These are phyloP conservation scores for Arothron firmamentum DNA, from an alignment of 2,113 vertebrate species.

Conservation along the genomic window DNA sequence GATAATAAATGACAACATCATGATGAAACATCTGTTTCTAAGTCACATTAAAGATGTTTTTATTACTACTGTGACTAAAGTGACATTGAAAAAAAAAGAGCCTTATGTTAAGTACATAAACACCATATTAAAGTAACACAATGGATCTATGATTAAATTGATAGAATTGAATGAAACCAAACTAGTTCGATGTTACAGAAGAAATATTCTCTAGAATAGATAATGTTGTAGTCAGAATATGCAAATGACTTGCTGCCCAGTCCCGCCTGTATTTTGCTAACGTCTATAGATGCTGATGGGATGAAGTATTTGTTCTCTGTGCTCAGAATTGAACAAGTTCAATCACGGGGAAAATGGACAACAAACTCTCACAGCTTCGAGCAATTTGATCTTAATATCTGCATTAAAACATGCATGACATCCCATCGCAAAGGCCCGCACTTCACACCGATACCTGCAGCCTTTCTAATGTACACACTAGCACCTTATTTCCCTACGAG, in stretches of 20 bases:
- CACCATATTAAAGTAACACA: no score
- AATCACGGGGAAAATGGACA: slow-evolving; percentile 56
- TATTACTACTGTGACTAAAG: no score
- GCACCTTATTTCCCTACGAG: slow-evolving; percentile 70
- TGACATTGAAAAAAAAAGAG: no score
- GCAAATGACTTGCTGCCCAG: background rate
- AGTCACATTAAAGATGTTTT: no score
- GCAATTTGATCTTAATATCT: slow-evolving; percentile 59
- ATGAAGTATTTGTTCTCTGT: slow-evolving; percentile 50
- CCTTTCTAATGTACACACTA: slow-evolving; percentile 51
- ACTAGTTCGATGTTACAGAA: no score
- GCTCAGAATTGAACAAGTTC: slow-evolving; percentile 56
- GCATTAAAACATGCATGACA: slow-evolving; percentile 60
- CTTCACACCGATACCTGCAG: slow-evolving; percentile 42
- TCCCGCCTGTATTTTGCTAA: slow-evolving; percentile 8
- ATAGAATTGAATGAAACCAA: no score
- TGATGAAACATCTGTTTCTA: no score
- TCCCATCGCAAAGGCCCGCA: slow-evolving; percentile 46
- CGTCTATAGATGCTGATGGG: slow-evolving; percentile 24
- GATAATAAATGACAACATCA: background rate
- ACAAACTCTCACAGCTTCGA: slow-evolving; percentile 47
- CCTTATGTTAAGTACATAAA: no score
- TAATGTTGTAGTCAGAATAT: no score
- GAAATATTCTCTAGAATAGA: no score
- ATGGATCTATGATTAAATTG: no score